These are phyloP conservation scores for Gymnorhina tibicen DNA, from an alignment of 2,113 vertebrate genomes.

Conservation along the genomic window DNA sequence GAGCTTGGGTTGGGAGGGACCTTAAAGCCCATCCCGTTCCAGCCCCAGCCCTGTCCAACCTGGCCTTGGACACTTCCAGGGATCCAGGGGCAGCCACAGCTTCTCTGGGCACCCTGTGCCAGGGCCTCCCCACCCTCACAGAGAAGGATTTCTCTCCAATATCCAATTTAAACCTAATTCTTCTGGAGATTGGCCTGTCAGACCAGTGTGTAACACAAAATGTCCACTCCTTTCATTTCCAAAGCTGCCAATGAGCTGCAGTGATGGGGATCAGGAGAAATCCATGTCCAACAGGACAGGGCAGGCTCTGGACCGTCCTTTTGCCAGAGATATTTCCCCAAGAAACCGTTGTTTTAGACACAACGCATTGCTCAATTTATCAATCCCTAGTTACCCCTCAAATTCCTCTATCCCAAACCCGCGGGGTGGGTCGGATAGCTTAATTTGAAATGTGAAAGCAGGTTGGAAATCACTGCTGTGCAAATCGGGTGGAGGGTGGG, in stretches of 20 bases:
- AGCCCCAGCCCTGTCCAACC: accelerated
- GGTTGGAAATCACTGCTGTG: slow-evolving; percentile 1
- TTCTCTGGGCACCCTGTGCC: not conserved
- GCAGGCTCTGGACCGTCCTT: not conserved
- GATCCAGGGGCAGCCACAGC: not conserved
- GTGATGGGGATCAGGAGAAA: not conserved
- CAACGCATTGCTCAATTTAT: not conserved
- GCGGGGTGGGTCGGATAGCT: not conserved
- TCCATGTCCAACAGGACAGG: not conserved
- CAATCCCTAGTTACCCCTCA: not conserved
- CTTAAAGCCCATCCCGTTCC: accelerated
- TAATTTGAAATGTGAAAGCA: not conserved
- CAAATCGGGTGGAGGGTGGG: not conserved
- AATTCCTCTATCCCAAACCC: not conserved
- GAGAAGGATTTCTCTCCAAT: not conserved
- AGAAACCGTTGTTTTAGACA: not conserved
- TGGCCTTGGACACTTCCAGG: not conserved
- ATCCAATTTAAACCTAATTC: not conserved
- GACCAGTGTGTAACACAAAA: not conserved
- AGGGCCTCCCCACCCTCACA: accelerated
- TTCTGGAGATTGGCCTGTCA: not conserved
- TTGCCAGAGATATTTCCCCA: not conserved
- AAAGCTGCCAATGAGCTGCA: not conserved
- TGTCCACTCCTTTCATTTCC: not conserved
- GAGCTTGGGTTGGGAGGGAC: not conserved